Conservation (phyloP, 2,113 vertebrate species). For the Pangasianodon hypophthalmus region DNA sequence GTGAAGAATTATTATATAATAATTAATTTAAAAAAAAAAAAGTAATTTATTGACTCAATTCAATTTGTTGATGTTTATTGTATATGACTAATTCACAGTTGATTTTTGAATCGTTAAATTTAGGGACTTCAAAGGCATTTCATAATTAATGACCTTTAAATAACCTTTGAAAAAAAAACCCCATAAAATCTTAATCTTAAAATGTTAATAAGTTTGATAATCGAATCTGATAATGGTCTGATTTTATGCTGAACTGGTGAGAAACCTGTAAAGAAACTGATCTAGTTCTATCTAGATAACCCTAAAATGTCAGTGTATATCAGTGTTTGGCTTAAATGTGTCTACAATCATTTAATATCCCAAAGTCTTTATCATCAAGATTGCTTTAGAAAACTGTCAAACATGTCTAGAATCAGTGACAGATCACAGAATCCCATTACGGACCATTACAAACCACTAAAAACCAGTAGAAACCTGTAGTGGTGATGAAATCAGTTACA, state of each 20-base stretch:
- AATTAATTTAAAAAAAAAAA: too few relatives aligned
- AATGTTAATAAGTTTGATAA: neutral
- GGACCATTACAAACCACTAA: too few relatives aligned
- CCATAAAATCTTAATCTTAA: neutral
- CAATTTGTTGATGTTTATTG: neutral
- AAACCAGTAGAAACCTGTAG: neutral
- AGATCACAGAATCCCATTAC: neutral
- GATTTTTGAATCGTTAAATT: neutral
- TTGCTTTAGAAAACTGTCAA: neutral
- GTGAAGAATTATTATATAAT: neutral
- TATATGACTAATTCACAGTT: neutral
- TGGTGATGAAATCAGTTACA: neutral
- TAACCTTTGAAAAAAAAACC: accelerated
- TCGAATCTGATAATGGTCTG: neutral
- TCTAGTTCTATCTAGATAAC: neutral
- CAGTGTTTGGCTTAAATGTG: neutral
- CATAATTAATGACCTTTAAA: neutral
- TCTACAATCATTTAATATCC: neutral
- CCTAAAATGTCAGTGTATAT: neutral
- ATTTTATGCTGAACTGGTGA: neutral
- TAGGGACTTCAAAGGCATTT: too few relatives aligned
- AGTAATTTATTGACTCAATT: neutral
- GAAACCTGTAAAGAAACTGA: neutral
- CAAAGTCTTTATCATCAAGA: neutral
- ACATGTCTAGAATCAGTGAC: neutral